phyloP scores from a whole-genome alignment of 2,797 vertebrate species.

The Picus viridis region DNA sequence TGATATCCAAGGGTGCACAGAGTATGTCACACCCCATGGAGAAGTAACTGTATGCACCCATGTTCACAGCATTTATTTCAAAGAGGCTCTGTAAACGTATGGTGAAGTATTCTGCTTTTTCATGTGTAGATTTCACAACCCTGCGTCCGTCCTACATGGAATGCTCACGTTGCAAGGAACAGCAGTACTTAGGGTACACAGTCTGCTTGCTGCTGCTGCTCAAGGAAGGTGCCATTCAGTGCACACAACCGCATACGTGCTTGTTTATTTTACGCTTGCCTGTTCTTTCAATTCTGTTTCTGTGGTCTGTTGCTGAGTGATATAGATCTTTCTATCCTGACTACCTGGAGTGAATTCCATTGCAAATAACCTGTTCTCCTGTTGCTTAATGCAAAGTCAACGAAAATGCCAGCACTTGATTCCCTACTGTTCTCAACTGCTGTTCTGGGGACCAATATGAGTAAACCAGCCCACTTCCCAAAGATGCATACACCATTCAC shows the following conservation, averaged over 20 bases:
- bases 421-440: neutral
- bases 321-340: neutral
- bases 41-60: neutral
- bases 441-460: neutral
- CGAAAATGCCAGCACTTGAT: neutral
- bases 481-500: neutral
- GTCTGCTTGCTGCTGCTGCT: neutral
- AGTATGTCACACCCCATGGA: neutral
- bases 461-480: neutral
- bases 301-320: neutral
- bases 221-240: neutral
- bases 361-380: neutral
- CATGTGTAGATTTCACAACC: neutral
- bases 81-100: neutral
- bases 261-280: neutral
- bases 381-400: conserved; percentile 13
- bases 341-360: conserved; percentile 13
- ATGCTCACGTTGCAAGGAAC: neutral
- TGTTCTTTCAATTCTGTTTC: neutral
- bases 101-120: neutral
- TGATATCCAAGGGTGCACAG: neutral
- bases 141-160: neutral
- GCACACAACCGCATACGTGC: neutral
- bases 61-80: neutral
- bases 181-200: neutral